Conservation (phyloP, 2,113 vertebrate genomes). For the Poecilia latipinna region DNA sequence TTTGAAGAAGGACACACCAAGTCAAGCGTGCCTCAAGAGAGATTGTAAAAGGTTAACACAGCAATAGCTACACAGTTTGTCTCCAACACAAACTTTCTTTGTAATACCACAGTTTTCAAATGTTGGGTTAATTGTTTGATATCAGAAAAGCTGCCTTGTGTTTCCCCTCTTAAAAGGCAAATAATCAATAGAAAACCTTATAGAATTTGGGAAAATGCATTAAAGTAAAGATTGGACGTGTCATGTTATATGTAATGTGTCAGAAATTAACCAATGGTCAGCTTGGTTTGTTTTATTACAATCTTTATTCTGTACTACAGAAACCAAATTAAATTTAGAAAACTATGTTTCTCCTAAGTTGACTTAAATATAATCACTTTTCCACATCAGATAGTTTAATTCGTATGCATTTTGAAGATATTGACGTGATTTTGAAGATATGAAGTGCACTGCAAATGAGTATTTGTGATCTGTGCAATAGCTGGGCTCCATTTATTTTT, state of each 20-base stretch:
- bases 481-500: no score
- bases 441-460: no score
- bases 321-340: slow-evolving; percentile 8
- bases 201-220: not conserved
- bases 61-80: not conserved
- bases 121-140: not conserved
- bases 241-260: not conserved
- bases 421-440: no score
- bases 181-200: not conserved
- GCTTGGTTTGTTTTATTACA: not conserved
- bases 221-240: not conserved
- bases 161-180: not conserved
- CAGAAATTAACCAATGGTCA: not conserved
- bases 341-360: no score
- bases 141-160: not conserved
- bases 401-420: not conserved
- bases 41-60: slow-evolving; percentile 4
- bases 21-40: not conserved
- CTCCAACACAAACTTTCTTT: not conserved
- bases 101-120: not conserved
- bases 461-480: no score
- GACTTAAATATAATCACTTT: slow-evolving; percentile 23
- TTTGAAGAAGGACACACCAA: not conserved
- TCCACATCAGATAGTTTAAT: slow-evolving; percentile 7
- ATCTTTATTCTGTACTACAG: slow-evolving; percentile 10